These are phyloP conservation scores for Corythoichthys haematopterus DNA, from an alignment of 2,113 vertebrate genomes.

Conservation along the genomic window DNA sequence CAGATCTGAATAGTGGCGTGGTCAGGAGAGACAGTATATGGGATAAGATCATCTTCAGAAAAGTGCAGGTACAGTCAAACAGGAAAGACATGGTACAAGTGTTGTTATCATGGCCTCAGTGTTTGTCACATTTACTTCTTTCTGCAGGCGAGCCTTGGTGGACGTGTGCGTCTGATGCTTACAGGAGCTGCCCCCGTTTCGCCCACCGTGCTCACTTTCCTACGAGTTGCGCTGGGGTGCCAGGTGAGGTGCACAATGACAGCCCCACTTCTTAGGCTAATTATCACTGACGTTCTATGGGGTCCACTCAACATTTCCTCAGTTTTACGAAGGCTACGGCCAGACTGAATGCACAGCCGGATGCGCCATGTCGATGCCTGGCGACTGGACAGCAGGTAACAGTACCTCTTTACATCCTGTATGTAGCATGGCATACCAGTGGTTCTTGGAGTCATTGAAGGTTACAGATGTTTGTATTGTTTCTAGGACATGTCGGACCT, in stretches of 20 bases:
- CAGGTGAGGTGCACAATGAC: slow-evolving; percentile 76
- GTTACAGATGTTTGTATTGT: not conserved
- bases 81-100: not conserved
- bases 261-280: not conserved
- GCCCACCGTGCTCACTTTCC: slow-evolving; percentile 86
- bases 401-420: not conserved
- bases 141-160: slow-evolving; percentile 85
- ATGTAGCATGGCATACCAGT: too few relatives aligned
- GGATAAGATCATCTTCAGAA: slow-evolving; percentile 93
- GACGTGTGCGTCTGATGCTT: slow-evolving; percentile 84
- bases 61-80: slow-evolving; percentile 82
- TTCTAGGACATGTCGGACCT: slow-evolving; percentile 88
- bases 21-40: slow-evolving; percentile 90
- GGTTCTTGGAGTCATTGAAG: not conserved
- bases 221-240: slow-evolving; percentile 89
- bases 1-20: slow-evolving; percentile 86
- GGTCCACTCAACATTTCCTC: slow-evolving; percentile 9
- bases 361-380: slow-evolving; percentile 83
- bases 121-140: not conserved
- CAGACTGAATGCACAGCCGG: slow-evolving; percentile 96
- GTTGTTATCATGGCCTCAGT: not conserved
- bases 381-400: slow-evolving; percentile 93
- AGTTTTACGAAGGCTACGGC: slow-evolving; percentile 99
- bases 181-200: slow-evolving; percentile 94
- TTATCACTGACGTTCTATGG: not conserved